A percentile compares a stretch with the other conserved stretches of the same genome.
Evolutionary conservation across 2,113 vertebrate genomes (phyloP).

Genomic region (Felis chaus): DNA sequence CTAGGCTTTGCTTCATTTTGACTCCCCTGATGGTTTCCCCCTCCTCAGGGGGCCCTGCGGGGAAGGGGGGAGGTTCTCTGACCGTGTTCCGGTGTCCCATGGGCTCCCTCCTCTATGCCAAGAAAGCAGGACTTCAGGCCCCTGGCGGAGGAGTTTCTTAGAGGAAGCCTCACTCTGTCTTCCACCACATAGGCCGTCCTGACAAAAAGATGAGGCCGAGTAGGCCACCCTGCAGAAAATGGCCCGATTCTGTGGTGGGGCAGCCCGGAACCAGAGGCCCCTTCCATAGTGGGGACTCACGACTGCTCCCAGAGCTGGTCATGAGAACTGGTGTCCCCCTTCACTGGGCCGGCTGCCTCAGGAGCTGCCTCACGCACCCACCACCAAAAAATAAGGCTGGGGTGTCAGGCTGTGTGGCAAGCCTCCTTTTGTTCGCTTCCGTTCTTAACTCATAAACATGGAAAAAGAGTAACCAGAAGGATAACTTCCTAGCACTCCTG

Average conservation of each 20-base stretch:
- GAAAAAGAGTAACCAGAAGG: background rate
- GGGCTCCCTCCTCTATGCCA: too few species aligned
- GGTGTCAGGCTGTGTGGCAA: background rate
- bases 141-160: background rate
- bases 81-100: background rate
- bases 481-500: background rate
- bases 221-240: background rate
- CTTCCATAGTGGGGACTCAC: background rate
- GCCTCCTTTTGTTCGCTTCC: background rate
- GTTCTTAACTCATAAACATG: background rate
- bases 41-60: background rate
- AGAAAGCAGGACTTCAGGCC: background rate
- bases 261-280: background rate
- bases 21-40: background rate
- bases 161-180: background rate
- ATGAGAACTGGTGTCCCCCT: background rate
- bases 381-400: background rate
- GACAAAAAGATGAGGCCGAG: background rate
- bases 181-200: background rate
- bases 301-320: too few species aligned
- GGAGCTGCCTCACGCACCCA: background rate
- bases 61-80: background rate
- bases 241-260: background rate
- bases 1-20: background rate
- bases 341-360: background rate